Evolutionary conservation across 2,797 vertebrate genomes (phyloP).

Genomic region (Cossypha caffra): DNA sequence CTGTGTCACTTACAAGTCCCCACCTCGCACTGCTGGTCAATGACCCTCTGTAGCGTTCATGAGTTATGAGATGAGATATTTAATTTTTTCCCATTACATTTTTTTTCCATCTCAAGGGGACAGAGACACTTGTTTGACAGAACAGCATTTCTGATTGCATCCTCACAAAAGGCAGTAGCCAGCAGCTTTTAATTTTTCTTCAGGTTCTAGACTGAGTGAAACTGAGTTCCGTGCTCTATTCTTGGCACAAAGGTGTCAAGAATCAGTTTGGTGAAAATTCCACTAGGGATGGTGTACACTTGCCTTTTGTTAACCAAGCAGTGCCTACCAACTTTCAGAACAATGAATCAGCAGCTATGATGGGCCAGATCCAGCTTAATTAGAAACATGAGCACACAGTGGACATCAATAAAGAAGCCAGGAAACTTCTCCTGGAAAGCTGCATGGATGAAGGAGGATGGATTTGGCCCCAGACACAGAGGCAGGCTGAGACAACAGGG

Average conservation of each 20-base stretch:
- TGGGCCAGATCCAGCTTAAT: not conserved
- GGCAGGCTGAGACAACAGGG: not conserved
- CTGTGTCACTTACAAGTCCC: not conserved
- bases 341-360: not conserved
- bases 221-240: rapidly evolving
- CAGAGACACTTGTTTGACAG: not conserved
- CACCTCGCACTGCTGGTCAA: not conserved
- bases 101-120: not conserved
- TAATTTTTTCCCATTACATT: not conserved
- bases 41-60: not conserved
- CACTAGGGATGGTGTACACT: rapidly evolving
- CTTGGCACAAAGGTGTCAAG: not conserved
- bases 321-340: not conserved
- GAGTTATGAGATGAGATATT: not conserved
- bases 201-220: not conserved
- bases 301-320: not conserved
- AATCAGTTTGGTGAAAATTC: not conserved
- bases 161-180: not conserved
- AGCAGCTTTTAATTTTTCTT: not conserved
- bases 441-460: not conserved
- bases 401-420: not conserved
- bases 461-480: not conserved
- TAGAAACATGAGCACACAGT: not conserved
- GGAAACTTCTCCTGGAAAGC: not conserved
- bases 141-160: not conserved